Evolutionary conservation across 2,797 vertebrate species (phyloP).

Genomic region (Rhynchotus rufescens): DNA sequence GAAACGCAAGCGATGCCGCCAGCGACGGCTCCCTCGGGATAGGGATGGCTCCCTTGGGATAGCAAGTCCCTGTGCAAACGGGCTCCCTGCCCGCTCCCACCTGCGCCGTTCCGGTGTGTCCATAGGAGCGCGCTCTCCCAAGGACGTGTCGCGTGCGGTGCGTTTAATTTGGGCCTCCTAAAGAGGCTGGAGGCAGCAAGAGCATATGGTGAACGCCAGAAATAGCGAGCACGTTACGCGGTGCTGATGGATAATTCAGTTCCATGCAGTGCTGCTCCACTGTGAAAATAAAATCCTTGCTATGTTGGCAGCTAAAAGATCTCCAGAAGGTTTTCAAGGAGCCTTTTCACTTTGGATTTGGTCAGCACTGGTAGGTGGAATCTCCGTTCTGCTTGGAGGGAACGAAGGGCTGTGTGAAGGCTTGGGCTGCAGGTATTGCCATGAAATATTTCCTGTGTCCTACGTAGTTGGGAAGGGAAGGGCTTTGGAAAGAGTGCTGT

Average conservation of each 20-base stretch:
- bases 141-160: neutral
- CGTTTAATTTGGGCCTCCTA: constrained; percentile 49
- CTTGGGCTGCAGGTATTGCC: constrained; percentile 7
- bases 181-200: constrained; percentile 31
- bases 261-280: constrained; percentile 42
- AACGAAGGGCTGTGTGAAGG: neutral
- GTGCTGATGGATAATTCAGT: constrained; percentile 75
- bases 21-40: too few relatives aligned
- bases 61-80: too few relatives aligned
- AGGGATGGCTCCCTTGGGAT: too few relatives aligned
- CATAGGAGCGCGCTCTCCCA: neutral
- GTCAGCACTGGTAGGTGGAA: constrained; percentile 1
- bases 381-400: neutral
- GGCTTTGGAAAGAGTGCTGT: neutral
- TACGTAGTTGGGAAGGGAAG: neutral
- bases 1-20: neutral
- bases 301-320: constrained; percentile 41
- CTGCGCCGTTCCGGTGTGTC: neutral
- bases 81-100: neutral
- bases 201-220: constrained; percentile 47
- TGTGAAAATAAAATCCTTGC: constrained; percentile 46
- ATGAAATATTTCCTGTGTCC: accelerated
- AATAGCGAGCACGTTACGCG: constrained; percentile 43
- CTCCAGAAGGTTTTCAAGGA: neutral
- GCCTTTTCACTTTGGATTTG: constrained; percentile 31